phyloP scores from a whole-genome alignment of 2,797 vertebrate genomes.

The Intellagama lesueurii region DNA sequence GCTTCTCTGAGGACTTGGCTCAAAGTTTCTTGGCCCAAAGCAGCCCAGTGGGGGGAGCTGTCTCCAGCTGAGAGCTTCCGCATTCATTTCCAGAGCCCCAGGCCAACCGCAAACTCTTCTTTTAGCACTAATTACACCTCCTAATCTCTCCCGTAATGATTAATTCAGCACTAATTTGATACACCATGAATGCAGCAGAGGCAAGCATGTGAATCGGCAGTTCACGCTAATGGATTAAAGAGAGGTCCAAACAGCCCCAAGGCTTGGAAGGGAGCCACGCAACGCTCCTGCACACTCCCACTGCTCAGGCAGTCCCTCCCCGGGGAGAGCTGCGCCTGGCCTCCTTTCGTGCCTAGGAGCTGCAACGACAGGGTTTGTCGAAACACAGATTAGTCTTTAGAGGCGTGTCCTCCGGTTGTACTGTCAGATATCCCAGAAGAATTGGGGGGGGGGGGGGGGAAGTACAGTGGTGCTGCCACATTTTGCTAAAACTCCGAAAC shows the following conservation, averaged over 20 bases:
- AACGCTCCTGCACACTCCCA: background rate
- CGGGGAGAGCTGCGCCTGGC: no score
- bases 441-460: no score
- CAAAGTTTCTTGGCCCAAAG: no score
- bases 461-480: no score
- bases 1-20: background rate
- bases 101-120: constrained; percentile 1
- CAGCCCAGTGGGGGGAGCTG: no score
- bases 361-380: background rate
- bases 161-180: constrained; percentile 32
- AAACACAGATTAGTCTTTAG: background rate
- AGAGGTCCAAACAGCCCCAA: background rate
- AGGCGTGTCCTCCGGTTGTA: no score
- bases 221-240: constrained; percentile 25
- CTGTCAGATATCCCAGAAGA: no score
- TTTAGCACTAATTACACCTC: constrained; percentile 23
- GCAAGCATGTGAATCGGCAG: background rate
- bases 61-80: background rate
- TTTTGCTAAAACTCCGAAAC: no score
- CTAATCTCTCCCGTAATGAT: constrained; percentile 27
- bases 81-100: background rate
- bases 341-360: no score
- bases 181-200: constrained; percentile 17
- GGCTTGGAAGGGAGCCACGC: background rate
- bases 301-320: background rate